Conservation (phyloP, 2,888 invertebrate genomes). For the Volucella zonaria region DNA sequence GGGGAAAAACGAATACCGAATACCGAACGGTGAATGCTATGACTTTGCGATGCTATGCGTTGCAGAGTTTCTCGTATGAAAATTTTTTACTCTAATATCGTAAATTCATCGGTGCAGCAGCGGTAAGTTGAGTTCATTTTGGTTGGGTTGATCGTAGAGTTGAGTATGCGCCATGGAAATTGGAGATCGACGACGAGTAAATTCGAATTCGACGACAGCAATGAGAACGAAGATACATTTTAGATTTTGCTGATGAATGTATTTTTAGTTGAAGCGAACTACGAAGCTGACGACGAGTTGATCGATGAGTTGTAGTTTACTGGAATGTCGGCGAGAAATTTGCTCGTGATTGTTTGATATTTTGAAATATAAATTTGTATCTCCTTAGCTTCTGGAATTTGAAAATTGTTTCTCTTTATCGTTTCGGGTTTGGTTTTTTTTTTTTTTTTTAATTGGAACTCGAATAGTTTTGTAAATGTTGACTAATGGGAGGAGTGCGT, state of each 20-base stretch:
- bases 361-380: conserved; percentile 37
- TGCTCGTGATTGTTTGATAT: conserved; percentile 22
- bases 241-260: conserved; percentile 25
- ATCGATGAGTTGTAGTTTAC: conserved; percentile 3
- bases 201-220: conserved; percentile 31
- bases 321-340: conserved; percentile 39
- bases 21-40: neutral
- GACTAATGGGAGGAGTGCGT: no score
- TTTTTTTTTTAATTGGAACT: no score
- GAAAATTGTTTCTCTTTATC: neutral
- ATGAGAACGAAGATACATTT: conserved; percentile 4
- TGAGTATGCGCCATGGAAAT: conserved; percentile 16
- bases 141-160: neutral
- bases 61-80: conserved; percentile 18
- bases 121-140: conserved; percentile 1
- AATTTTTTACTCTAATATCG: conserved; percentile 46
- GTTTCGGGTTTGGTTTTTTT: neutral
- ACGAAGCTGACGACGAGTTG: conserved; percentile 1
- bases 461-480: no score
- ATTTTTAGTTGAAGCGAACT: conserved; percentile 29
- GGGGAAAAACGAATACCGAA: neutral
- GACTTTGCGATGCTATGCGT: conserved; percentile 52
- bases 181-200: conserved; percentile 4
- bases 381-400: conserved; percentile 4
- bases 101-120: conserved; percentile 37